These are phyloP conservation scores for Cladorhizidae sp. DNA, from an alignment of 37 sponge, comb jelly and placozoan genomes.

Conservation along the genomic window DNA sequence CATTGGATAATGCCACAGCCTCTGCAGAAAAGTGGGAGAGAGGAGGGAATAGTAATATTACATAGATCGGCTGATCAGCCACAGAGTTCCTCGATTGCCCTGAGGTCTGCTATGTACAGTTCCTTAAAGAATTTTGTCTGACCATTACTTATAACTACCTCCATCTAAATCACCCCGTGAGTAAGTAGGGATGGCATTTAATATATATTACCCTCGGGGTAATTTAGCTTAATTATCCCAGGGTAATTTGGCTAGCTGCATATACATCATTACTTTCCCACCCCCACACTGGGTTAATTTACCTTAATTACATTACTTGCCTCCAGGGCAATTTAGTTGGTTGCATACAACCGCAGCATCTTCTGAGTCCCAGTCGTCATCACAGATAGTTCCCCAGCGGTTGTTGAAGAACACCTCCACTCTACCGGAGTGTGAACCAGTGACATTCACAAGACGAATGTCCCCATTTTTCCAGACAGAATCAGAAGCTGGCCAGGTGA, in stretches of 20 bases:
- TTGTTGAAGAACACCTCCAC: conserved; percentile 32
- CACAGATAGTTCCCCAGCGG: conserved; percentile 42
- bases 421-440: not conserved
- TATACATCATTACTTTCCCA: not conserved
- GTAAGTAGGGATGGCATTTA: no score
- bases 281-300: no score
- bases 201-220: no score
- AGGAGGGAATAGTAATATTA: no score
- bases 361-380: conserved; percentile 22
- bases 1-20: not conserved
- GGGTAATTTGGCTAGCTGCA: not conserved
- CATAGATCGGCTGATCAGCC: no score
- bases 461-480: conserved; percentile 27
- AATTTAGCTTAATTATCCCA: no score
- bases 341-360: conserved; percentile 41
- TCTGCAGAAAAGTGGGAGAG: not conserved
- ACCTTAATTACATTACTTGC: not conserved
- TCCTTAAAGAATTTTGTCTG: not conserved
- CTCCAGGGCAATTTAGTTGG: conserved; percentile 13
- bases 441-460: conserved; percentile 18
- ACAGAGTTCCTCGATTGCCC: no score
- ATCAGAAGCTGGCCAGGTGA: not conserved
- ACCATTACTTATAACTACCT: no score
- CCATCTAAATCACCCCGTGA: no score
- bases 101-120: no score